Base-by-base conservation (phyloP, 2,113 vertebrate genomes). In the Sceloporus tristichus region DNA sequence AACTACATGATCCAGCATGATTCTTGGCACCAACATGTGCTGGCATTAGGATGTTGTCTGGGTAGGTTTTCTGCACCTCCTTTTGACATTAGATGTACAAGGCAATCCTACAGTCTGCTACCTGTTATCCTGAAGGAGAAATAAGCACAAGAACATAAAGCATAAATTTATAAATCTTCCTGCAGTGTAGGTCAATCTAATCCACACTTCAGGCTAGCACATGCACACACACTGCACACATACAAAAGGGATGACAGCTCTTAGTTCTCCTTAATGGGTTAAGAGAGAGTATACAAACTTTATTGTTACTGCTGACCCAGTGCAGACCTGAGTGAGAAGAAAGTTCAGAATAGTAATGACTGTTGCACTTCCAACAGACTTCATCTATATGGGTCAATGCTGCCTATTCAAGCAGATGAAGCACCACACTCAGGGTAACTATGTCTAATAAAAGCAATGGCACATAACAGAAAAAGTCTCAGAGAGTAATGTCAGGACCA, bases 271-370 rank as follows among this genome's bases (percentile, higher is more conserved):
- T 19, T 62, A 79, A 53, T 68, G 59, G 18, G 40, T 78, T 66
- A 86, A 68, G 27, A 68, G 75, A 53, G 27, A 68, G 75, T n/a
- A 53, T 6, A 68, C 10, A 62, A 16, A 16, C 16, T 19, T 68
- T 27, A 38, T 53, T 68, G 42, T 86, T 42, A 34, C 85, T 48
- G 62, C 75, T 53, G 59, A 79, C 62, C 40, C 59, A n/a, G 40
- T 68, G 40, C 59, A 53, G 62, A 78, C 62, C 59, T 78, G 59
- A 66, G 40, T 76, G 27, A 78, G 59, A 66, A 78, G 74, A 27
- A 85, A 78, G 38, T 86, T 78, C 59, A 78, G 10, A 9, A 18
- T 42, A 27, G 59, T 79, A 78, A 78, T 86, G 75, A 79, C 74
- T 68, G 59, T 68, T 66, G 75, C 75, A 66, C 56, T 86, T 79